phyloP scores from a whole-genome alignment of 1,140 invertebrate genomes.

The Musca vetustissima region DNA sequence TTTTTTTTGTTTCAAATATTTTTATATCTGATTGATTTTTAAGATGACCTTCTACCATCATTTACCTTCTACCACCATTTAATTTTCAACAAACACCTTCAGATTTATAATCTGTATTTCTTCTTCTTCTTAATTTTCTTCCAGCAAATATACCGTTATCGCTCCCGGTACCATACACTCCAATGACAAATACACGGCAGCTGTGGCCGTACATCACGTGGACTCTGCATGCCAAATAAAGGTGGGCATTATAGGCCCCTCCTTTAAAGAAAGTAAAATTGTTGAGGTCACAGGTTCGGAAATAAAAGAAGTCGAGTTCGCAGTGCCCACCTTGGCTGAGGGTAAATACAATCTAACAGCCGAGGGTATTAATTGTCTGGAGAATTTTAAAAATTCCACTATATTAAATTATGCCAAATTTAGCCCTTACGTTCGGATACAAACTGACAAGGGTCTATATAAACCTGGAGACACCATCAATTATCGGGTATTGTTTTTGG shows the following conservation, averaged over 20 bases:
- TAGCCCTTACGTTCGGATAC: constrained; percentile 72
- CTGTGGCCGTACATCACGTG: constrained; percentile 68
- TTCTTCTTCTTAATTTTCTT: background rate
- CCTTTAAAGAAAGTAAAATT: constrained; percentile 69
- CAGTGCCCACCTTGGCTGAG: constrained; percentile 78
- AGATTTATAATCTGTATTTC: too few species aligned
- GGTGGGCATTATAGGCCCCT: constrained; percentile 71
- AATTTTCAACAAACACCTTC: too few species aligned
- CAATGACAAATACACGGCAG: constrained; percentile 80
- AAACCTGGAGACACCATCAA: constrained; percentile 83
- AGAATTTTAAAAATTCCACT: constrained; percentile 88
- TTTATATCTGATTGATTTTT: too few species aligned
- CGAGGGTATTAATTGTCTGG: constrained; percentile 70
- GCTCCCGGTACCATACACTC: constrained; percentile 78
- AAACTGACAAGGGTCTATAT: constrained; percentile 93
- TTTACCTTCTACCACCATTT: too few species aligned
- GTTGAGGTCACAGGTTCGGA: constrained; percentile 64
- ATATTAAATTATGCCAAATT: constrained; percentile 83
- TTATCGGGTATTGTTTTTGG: constrained; percentile 82
- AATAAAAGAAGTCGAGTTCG: constrained; percentile 67
- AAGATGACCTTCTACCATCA: too few species aligned
- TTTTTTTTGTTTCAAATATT: too few species aligned
- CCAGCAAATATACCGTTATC: constrained; percentile 70
- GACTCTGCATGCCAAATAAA: constrained; percentile 66
- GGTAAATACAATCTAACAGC: constrained; percentile 79